A percentile compares a stretch with the other conserved stretches of the same genome.
These are phyloP conservation scores for Sipha maydis DNA, from an alignment of 2,888 invertebrate species.

Conservation along the genomic window DNA sequence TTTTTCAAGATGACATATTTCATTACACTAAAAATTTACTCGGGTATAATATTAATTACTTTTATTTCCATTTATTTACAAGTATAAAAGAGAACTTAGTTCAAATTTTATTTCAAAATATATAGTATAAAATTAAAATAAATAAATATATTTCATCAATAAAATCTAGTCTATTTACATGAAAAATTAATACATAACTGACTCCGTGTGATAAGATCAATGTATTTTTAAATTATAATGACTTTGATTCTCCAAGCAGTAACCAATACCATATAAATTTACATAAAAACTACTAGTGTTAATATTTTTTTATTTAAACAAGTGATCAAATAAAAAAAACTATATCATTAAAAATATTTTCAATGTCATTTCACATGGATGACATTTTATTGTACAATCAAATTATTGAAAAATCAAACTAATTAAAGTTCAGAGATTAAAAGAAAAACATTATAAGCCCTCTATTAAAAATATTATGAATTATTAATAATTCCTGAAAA, in stretches of 20 bases:
- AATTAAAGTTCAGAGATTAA: slow-evolving; percentile 7
- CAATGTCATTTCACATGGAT: slow-evolving; percentile 9
- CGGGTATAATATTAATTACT: slow-evolving; percentile 15
- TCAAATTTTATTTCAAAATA: slow-evolving; percentile 47
- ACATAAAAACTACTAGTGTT: slow-evolving; percentile 18
- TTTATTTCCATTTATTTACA: slow-evolving; percentile 44
- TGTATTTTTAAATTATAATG: slow-evolving; percentile 14
- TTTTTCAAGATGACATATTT: neutral
- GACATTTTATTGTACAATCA: neutral
- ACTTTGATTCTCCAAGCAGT: slow-evolving; percentile 6
- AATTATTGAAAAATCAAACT: slow-evolving; percentile 27
- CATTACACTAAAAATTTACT: neutral
- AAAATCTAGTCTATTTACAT: slow-evolving; percentile 43
- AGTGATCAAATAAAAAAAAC: slow-evolving; percentile 43
- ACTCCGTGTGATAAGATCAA: slow-evolving; percentile 20
- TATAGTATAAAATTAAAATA: slow-evolving; percentile 59
- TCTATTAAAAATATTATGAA: neutral
- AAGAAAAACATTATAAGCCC: neutral
- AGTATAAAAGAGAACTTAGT: slow-evolving; percentile 46
- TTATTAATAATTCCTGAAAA: neutral
- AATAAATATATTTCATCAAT: slow-evolving; percentile 44
- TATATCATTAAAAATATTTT: slow-evolving; percentile 11
- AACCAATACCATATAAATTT: slow-evolving; percentile 23
- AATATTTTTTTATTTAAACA: slow-evolving; percentile 28
- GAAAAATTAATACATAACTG: slow-evolving; percentile 36